Conservation (phyloP, 2,113 vertebrate genomes). For the Lipotes vexillifer region DNA sequence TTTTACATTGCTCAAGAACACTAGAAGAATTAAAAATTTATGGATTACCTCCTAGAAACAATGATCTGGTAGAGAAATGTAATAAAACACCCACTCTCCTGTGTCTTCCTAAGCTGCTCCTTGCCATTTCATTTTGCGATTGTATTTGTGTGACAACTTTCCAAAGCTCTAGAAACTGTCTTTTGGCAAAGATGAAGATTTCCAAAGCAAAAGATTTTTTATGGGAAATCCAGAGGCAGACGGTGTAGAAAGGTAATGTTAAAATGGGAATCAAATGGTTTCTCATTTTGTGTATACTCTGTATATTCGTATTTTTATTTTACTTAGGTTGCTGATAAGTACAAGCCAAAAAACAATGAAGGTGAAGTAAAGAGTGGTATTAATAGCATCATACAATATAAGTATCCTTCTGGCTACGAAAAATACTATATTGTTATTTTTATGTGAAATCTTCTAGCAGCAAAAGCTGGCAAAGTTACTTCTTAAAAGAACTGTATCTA, state of each 20-base stretch:
- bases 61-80: constrained; percentile 89
- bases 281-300: background rate
- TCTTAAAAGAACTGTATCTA: background rate
- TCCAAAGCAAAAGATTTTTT: background rate
- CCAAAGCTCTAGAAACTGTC: constrained; percentile 55
- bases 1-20: constrained; percentile 82
- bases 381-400: background rate
- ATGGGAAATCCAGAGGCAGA: constrained; percentile 43
- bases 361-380: background rate
- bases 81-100: constrained; percentile 90
- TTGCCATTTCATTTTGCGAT: constrained; percentile 74
- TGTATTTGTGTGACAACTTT: constrained; percentile 74
- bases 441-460: constrained; percentile 36
- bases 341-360: background rate
- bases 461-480: background rate
- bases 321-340: background rate
- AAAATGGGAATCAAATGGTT: background rate
- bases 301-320: constrained; percentile 22
- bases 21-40: constrained; percentile 93
- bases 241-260: constrained; percentile 72
- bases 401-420: constrained; percentile 45
- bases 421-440: constrained; percentile 25
- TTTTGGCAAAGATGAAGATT: constrained; percentile 44
- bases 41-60: constrained; percentile 88
- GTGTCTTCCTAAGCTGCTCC: constrained; percentile 72